phyloP scores from a whole-genome alignment of 1,140 invertebrate genomes.

The Brachionus plicatilis region DNA sequence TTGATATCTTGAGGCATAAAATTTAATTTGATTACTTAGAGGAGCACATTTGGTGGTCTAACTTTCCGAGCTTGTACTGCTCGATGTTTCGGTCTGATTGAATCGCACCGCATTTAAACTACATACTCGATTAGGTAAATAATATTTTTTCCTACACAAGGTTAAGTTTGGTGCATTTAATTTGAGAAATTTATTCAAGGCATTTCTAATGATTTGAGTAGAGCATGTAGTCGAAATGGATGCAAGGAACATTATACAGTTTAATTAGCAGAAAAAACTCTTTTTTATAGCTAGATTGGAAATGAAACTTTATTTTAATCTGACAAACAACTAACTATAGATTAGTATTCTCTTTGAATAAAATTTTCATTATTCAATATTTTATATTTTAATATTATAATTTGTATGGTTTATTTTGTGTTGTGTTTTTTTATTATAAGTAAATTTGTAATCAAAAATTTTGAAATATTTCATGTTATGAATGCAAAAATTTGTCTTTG shows the following conservation, averaged over 20 bases:
- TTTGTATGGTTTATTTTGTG: neutral
- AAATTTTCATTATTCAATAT: neutral
- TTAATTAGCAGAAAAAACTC: neutral
- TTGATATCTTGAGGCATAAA: neutral
- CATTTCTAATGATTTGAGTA: neutral
- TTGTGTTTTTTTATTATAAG: neutral
- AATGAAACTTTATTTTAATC: neutral
- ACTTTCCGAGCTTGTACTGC: neutral
- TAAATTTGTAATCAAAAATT: neutral
- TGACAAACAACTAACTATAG: neutral
- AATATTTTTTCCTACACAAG: neutral
- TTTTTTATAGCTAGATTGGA: neutral
- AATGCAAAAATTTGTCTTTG: neutral
- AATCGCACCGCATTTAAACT: neutral
- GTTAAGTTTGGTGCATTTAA: neutral
- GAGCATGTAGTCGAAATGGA: neutral
- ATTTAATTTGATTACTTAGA: neutral
- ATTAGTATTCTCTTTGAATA: neutral
- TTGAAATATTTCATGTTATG: neutral
- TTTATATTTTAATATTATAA: conserved; percentile 24
- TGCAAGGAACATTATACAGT: neutral
- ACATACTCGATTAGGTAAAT: neutral
- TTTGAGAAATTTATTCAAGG: neutral
- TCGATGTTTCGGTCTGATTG: neutral
- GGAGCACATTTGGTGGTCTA: neutral